phyloP scores from a whole-genome alignment of 2,888 invertebrate genomes.

The Drosophila atripex region DNA sequence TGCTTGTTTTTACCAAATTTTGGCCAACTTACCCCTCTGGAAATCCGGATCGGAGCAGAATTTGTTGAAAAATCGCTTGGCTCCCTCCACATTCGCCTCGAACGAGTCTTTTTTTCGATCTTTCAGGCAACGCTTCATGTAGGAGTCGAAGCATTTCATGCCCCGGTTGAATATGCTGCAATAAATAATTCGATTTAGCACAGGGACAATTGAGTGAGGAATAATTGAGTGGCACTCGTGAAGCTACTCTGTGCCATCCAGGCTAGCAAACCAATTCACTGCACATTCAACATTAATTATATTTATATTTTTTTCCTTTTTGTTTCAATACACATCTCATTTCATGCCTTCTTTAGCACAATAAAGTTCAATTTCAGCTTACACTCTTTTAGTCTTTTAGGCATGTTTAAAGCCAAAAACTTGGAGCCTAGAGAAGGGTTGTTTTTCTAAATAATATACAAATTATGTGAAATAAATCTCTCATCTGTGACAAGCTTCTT shows the following conservation, averaged over 20 bases:
- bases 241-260: conserved; percentile 7
- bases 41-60: conserved; percentile 81
- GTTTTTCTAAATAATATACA: background rate
- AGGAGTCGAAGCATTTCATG: conserved; percentile 82
- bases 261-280: background rate
- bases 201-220: conserved; percentile 31
- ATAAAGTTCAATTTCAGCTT: too few relatives aligned
- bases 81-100: conserved; percentile 82
- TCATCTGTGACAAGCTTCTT: background rate
- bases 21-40: conserved; percentile 76
- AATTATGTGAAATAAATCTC: background rate
- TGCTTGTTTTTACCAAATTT: background rate
- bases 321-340: background rate
- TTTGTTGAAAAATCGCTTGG: conserved; percentile 80
- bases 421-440: background rate
- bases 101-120: conserved; percentile 74
- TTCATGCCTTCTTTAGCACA: too few relatives aligned
- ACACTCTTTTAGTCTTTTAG: background rate
- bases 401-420: background rate
- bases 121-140: conserved; percentile 80
- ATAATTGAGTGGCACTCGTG: conserved; percentile 28
- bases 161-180: conserved; percentile 82
- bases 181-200: conserved; percentile 36
- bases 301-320: background rate
- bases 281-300: conserved; percentile 8